Conservation (phyloP, 2,888 invertebrate species). For the Holacanthella duospinosa region DNA sequence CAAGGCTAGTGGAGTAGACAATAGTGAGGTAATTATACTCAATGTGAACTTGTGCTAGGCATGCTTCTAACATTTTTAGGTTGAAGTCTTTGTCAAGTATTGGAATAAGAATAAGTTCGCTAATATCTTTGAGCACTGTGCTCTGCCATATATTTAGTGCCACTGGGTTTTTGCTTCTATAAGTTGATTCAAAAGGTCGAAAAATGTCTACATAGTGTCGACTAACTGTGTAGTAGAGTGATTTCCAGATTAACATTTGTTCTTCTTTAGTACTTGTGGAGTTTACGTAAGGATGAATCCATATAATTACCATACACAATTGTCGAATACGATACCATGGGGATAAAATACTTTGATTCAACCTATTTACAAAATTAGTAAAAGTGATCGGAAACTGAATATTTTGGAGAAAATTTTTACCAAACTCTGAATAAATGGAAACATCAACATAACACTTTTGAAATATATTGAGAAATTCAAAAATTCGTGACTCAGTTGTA, state of each 20-base stretch:
- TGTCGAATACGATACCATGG: not conserved
- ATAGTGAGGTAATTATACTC: not conserved
- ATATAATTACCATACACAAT: not conserved
- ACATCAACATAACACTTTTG: not conserved
- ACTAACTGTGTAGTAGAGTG: not conserved
- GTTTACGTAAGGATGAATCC: not conserved
- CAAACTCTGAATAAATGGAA: not conserved
- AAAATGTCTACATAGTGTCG: not conserved
- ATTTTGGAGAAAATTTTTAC: not conserved
- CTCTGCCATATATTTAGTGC: not conserved
- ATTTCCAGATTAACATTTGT: not conserved
- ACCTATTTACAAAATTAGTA: not conserved
- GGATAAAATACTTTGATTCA: not conserved
- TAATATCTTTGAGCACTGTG: not conserved
- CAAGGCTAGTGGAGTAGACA: not conserved
- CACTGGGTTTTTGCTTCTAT: not conserved
- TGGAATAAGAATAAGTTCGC: not conserved
- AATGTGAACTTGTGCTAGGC: too few species aligned
- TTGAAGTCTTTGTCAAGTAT: not conserved
- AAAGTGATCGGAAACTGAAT: not conserved
- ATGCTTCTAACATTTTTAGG: not conserved
- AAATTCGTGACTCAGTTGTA: too few species aligned
- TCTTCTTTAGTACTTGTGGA: not conserved
- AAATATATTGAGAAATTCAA: not conserved
- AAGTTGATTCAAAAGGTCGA: not conserved